Evolutionary conservation across 2,113 vertebrate genomes (phyloP).

Genomic region (Lipotes vexillifer): DNA sequence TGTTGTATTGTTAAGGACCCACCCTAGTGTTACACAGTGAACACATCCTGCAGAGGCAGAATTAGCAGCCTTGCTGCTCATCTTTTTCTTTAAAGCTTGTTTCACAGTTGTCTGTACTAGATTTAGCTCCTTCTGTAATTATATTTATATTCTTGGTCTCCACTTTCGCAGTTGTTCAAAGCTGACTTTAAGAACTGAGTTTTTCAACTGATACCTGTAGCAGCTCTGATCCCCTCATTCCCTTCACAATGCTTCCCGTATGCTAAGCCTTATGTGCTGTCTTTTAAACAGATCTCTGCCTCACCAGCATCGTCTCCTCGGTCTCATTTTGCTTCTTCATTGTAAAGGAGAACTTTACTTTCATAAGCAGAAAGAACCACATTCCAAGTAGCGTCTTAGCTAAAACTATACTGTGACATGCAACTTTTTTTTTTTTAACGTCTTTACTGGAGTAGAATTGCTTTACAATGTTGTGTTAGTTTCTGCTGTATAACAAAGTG

Average conservation of each 20-base stretch:
- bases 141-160: not conserved
- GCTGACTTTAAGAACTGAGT: not conserved
- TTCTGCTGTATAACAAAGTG: too few relatives aligned
- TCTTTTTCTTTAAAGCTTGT: not conserved
- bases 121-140: not conserved
- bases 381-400: not conserved
- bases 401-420: not conserved
- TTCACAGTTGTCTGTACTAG: not conserved
- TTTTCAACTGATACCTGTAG: not conserved
- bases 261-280: not conserved
- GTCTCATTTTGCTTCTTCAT: not conserved
- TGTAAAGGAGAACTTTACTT: not conserved
- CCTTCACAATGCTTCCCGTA: conserved; percentile 11
- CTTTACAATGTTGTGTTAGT: too few relatives aligned
- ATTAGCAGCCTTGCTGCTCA: not conserved
- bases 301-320: not conserved
- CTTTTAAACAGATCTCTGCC: not conserved
- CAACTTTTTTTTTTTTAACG: not conserved
- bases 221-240: not conserved
- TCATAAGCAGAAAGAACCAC: not conserved
- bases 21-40: not conserved
- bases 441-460: too few relatives aligned
- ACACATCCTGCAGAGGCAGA: not conserved
- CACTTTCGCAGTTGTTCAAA: not conserved
- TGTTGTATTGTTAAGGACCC: not conserved